These are phyloP conservation scores for Syrrhaptes paradoxus DNA, from an alignment of 2,113 vertebrate species.

Conservation along the genomic window DNA sequence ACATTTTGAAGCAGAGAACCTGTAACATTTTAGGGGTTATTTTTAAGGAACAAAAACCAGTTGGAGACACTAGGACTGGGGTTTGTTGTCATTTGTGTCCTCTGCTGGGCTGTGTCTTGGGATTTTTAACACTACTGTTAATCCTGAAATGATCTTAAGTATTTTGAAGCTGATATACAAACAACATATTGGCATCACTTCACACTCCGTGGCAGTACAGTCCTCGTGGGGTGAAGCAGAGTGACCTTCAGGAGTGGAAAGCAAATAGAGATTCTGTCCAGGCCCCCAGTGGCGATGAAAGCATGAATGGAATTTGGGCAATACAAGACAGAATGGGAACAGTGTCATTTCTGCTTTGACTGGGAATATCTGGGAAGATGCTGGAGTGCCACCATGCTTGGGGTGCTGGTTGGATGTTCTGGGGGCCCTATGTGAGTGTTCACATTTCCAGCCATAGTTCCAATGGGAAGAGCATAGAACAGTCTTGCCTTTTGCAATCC, in stretches of 20 bases:
- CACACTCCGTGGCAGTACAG: background rate
- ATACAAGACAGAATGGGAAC: background rate
- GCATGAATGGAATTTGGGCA: fast-evolving
- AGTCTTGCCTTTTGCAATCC: background rate
- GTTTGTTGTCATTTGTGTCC: background rate
- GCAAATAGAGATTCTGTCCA: background rate
- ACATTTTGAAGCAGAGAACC: background rate
- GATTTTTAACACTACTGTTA: background rate
- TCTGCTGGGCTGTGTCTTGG: background rate
- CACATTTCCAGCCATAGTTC: background rate
- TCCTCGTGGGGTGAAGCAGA: background rate
- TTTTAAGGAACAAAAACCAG: background rate
- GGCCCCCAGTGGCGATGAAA: background rate
- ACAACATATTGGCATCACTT: fast-evolving
- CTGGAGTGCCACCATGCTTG: fast-evolving
- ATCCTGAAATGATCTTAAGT: background rate
- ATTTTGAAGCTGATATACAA: background rate
- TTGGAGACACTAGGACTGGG: background rate
- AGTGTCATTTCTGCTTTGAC: background rate
- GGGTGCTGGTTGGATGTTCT: background rate
- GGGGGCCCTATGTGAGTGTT: background rate
- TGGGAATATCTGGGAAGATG: background rate
- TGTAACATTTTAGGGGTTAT: background rate
- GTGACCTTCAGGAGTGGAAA: background rate
- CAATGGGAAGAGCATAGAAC: background rate